Evolutionary conservation across 92 coral and sea anemone genomes (phyloP), one percentile per base, ranked within the genome.

Genomic region (Porites cylindrica): DNA sequence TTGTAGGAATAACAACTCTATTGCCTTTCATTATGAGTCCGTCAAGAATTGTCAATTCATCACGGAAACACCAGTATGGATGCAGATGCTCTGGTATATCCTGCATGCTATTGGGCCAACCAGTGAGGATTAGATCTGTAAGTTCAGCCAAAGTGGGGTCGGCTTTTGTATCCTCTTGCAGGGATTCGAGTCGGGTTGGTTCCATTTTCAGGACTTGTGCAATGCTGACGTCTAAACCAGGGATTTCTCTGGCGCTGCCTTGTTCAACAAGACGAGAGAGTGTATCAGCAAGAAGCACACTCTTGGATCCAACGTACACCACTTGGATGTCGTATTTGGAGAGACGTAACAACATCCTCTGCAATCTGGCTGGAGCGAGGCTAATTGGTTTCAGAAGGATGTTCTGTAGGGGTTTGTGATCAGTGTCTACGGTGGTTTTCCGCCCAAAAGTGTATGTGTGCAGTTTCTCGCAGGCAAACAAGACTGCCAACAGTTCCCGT

Each of bases 71-170:
- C 91, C 91, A 87, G 23, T 91, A 87, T 14, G 88, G 88, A 54
- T 75, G 90, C 9, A 85, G 88, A 23, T 76, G 54, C 24, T 88
- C 77, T 21, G 81, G 82, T 43, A 78, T 14, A 62, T 89, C 89
- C 79, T 84, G 86, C 78, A 86, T 86, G 81, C 90, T 92, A 12
- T 86, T 91, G 24, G 95, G 93, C 93, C 95, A 92, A n/a, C 93
- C 91, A 66, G 95, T 86, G 65, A 87, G 69, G 84, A 87, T 83
- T 66, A 86, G 84, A 32, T 87, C 76, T 62, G 90, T 72, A 38
- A 90, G 51, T 60, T 75, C 82, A 17, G 72, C 80, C 32, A 81
- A 56, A 17, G 84, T 78, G 70, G 78, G 74, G 72, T 88, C 93
- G 12, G 82, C 62, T 38, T 89, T 89, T 21, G 91, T 82, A 83